Conservation (phyloP, 2,888 invertebrate species). For the Andrena trimmerana region DNA sequence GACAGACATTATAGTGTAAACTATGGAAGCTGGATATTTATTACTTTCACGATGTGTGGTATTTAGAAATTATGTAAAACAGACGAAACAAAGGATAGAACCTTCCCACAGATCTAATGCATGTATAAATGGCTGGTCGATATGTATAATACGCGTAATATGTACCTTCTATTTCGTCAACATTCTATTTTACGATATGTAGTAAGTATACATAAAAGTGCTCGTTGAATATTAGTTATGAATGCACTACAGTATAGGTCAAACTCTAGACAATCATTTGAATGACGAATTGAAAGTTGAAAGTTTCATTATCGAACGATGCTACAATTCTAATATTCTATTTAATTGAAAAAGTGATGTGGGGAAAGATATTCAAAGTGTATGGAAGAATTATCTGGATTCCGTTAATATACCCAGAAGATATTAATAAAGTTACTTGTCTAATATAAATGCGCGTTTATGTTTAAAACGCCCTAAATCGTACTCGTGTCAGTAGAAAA, state of each 20-base stretch:
- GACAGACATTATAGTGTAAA: neutral
- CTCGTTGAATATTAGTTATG: conserved; percentile 39
- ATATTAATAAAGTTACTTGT: conserved; percentile 27
- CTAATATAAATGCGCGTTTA: conserved; percentile 44
- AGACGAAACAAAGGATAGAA: conserved; percentile 26
- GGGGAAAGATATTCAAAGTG: conserved; percentile 22
- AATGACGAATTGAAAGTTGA: conserved; percentile 25
- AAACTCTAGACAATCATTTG: conserved; percentile 44
- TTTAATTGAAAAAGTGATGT: conserved; percentile 38
- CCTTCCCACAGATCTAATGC: conserved; percentile 39
- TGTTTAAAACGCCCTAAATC: conserved; percentile 32
- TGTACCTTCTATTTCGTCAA: conserved; percentile 40
- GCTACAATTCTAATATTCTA: conserved; percentile 20
- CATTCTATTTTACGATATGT: conserved; percentile 47
- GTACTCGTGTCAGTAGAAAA: conserved; percentile 30
- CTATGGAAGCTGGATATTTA: neutral
- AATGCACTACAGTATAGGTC: conserved; percentile 45
- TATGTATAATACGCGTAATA: conserved; percentile 39
- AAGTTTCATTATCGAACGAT: conserved; percentile 33
- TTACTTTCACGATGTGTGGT: neutral
- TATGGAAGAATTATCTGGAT: conserved; percentile 30
- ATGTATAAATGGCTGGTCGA: conserved; percentile 37
- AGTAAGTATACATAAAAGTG: conserved; percentile 34
- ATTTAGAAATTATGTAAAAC: neutral
- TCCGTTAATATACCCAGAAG: conserved; percentile 38